Evolutionary conservation across 1,140 invertebrate genomes (phyloP).

Genomic region (Chrysomallon squamiferum): DNA sequence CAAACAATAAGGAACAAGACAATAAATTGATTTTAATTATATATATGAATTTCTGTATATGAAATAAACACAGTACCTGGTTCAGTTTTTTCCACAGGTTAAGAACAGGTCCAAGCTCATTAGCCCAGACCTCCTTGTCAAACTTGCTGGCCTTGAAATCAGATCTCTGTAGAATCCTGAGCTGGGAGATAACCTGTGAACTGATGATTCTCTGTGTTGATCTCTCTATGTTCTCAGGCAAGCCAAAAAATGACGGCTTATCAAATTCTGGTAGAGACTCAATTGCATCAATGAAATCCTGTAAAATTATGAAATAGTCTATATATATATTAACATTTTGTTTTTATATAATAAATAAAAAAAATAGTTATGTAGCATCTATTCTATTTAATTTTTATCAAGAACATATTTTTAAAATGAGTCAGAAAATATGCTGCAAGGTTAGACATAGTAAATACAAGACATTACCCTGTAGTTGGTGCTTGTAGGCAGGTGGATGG

Average conservation of each 20-base stretch:
- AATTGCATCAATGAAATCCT: conserved; percentile 73
- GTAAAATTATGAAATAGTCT: conserved; percentile 30
- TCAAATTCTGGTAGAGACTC: conserved; percentile 73
- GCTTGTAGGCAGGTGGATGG: conserved; percentile 57
- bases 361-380: neutral
- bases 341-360: neutral
- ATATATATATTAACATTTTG: neutral
- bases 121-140: conserved; percentile 68
- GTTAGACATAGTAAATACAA: too few species aligned
- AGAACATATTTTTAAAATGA: too few species aligned
- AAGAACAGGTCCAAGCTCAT: conserved; percentile 73
- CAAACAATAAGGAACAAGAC: too few species aligned
- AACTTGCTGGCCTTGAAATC: conserved; percentile 61
- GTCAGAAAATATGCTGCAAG: too few species aligned
- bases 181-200: conserved; percentile 69
- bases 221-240: conserved; percentile 82
- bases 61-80: too few species aligned
- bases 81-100: conserved; percentile 80
- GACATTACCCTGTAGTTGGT: conserved; percentile 63
- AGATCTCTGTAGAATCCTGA: conserved; percentile 65
- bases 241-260: conserved; percentile 75
- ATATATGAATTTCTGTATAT: too few species aligned
- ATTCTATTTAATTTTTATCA: too few species aligned
- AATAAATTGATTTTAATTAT: too few species aligned
- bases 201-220: conserved; percentile 78